phyloP scores from a whole-genome alignment of 2,113 vertebrate species.

The Harpagus bidentatus region DNA sequence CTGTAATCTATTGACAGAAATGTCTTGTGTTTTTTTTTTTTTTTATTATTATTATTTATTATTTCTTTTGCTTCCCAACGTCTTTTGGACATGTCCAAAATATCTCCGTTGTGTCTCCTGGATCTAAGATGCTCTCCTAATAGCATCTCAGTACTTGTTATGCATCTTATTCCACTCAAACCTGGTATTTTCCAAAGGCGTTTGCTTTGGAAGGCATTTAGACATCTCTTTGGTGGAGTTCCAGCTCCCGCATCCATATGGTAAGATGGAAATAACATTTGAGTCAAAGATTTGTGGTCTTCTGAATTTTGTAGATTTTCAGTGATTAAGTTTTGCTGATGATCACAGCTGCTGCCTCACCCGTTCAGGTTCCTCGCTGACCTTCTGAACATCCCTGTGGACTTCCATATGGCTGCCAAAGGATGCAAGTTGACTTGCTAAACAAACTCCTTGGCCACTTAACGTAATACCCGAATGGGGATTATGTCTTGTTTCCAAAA shows the following conservation, averaged over 20 bases:
- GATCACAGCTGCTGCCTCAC: not conserved
- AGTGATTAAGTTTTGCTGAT: not conserved
- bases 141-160: not conserved
- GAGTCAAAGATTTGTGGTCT: constrained; percentile 11
- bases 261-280: constrained; percentile 39
- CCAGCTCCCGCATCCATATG: constrained; percentile 56
- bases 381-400: not conserved
- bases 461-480: fast-evolving
- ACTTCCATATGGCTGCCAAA: not conserved
- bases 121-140: not conserved
- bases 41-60: not conserved
- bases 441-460: not conserved
- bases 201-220: constrained; percentile 56
- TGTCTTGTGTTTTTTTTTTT: not conserved
- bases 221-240: constrained; percentile 51
- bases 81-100: not conserved
- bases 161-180: constrained; percentile 15
- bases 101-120: not conserved
- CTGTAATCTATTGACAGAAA: not conserved
- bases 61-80: not conserved
- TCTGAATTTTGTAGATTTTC: not conserved
- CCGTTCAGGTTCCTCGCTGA: not conserved
- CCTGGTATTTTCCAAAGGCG: constrained; percentile 27
- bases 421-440: not conserved
- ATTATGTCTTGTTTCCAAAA: not conserved